Evolutionary conservation across 2,113 vertebrate species (phyloP), one percentile per base, ranked within the genome.

Genomic region (Colistium nudipinnis): DNA sequence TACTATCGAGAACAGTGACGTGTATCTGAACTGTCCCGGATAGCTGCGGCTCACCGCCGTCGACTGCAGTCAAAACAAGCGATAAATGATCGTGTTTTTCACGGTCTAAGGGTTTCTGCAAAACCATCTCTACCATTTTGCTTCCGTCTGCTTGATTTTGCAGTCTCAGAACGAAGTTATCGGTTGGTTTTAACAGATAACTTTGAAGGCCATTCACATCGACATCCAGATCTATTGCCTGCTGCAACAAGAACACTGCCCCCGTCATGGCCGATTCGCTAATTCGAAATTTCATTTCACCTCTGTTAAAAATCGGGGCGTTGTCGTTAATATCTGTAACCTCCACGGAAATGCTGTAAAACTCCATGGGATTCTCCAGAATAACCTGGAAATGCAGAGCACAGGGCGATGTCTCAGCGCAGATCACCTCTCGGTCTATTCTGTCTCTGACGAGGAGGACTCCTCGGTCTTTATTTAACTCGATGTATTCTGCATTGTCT

Each of bases 241-340:
- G 88, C 7, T 92, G 88, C 4, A 94, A 47, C 2, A 86, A 35
- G 17, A 88, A 80, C 54, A 51, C 57, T 4, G 83, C 63, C 0
- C 85, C 79, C 0, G 6, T 39, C 0, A 53, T 0, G 0, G 79
- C 54, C 0, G 64, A 70, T 13, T 88, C 87, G 1, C 55, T 65
- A 0, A 86, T 91, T 68, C 88, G 84, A 24, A 91, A 82, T 43
- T 56, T 41, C 9, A 89, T 86, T 25, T 90, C 73, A 7, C 39
- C 73, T 16, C 84, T 79, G 1, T 84, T 59, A 57, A 94, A 93
- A 2, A 31, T 52, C 1, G 92, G 93, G 0, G 91, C 49, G 28
- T 94, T 89, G 68, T 94, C 93, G 67, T 94, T 94, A 31, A 92
- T 72, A 53, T 94, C 93, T 25, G 24, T 82, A 16, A 94, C 67